Base-by-base conservation (phyloP, 2,113 vertebrate species). In the Oceanites oceanicus region DNA sequence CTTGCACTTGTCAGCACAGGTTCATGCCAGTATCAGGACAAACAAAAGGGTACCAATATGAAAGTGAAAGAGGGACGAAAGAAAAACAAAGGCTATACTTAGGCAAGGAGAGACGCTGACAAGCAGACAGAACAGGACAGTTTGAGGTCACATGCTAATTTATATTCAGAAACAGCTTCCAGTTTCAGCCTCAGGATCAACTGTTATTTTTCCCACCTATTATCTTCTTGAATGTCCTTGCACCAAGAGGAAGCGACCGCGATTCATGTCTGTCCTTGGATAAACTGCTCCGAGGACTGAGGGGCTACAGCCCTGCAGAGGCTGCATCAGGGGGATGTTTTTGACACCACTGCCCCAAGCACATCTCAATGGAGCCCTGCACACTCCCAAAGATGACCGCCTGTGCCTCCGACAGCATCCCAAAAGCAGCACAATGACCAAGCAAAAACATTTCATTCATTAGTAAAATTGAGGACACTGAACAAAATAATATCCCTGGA, bases 161-260 rank as follows among this genome's bases (percentile, higher is more conserved):
- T 90, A 92, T 67, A 97, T 96, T 96, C 96, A 88, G 74, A 80
- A 86, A 50, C 61, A 1, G 95, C 67, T 93, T 94, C 95, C 88
- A 88, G 88, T 94, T 96, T 90, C 94, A 95, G 88, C 88, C 90
- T 93, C 90, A 71, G 94, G 93, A 96, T 93, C 96, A 95, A 88
- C 88, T 80, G 94, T 34, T 86, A 74, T 94, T 93, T 95, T 77
- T 77, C 86, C 92, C 90, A 83, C 92, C 81, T 79, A 90, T 94
- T 88, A 92, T 92, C 90, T 90, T 66, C 90, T 56, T 14, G 47
- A 74, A 77, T 2, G 88, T 45, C 95, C 92, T 92, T 96, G 88
- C 17, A 10, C 78, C 8, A 2, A 40, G 71, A 73, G 94, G 45
- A 70, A 88, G 88, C 0, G 4, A 25, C 56, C 5, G 0, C 7